Evolutionary conservation across 2,113 vertebrate species (phyloP).

Genomic region (Mormyrus lacerda): DNA sequence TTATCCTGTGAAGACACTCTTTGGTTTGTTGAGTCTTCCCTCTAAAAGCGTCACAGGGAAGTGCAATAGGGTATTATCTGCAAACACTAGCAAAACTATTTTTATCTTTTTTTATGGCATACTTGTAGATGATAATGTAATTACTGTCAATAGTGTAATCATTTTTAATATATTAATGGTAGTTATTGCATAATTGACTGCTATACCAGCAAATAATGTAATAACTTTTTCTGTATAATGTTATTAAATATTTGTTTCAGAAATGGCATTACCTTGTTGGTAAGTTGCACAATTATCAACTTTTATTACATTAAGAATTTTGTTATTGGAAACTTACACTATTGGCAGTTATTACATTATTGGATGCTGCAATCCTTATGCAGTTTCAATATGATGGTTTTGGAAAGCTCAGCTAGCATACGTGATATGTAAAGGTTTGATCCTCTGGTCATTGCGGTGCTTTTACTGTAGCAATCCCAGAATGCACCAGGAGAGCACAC

Average conservation of each 20-base stretch:
- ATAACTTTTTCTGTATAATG: not conserved
- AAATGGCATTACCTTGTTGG: not conserved
- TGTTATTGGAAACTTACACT: not conserved
- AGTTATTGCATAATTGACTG: not conserved
- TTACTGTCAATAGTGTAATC: not conserved
- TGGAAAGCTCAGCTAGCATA: not conserved
- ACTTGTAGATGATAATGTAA: not conserved
- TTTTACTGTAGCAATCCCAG: not conserved
- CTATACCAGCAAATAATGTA: not conserved
- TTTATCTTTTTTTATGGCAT: not conserved
- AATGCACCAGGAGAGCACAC: not conserved
- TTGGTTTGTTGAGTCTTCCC: not conserved
- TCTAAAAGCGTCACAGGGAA: constrained; percentile 39
- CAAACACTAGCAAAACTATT: constrained; percentile 15
- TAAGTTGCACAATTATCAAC: not conserved
- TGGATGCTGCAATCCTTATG: not conserved
- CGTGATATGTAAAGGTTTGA: not conserved
- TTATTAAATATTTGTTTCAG: not conserved
- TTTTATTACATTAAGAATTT: not conserved
- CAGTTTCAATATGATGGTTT: not conserved
- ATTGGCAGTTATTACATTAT: not conserved
- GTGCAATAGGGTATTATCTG: constrained; percentile 53
- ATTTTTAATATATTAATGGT: not conserved
- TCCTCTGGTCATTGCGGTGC: not conserved
- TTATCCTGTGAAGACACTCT: not conserved